Evolutionary conservation across 1,140 invertebrate genomes (phyloP).

Genomic region (Drosophila fuyamai): DNA sequence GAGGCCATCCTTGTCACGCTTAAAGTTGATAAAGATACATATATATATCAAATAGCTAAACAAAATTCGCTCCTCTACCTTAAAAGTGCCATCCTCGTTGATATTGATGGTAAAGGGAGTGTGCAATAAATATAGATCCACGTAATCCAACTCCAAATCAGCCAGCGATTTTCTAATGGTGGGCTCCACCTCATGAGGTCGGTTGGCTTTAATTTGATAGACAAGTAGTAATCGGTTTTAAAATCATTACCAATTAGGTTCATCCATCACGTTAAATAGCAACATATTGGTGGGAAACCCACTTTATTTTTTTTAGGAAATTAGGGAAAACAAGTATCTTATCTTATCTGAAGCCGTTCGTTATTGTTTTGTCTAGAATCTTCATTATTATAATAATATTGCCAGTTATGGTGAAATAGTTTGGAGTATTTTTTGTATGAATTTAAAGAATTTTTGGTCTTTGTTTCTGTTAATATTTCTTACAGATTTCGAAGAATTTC

Average conservation of each 20-base stretch:
- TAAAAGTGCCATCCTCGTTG: constrained; percentile 84
- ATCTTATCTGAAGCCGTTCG: constrained; percentile 2
- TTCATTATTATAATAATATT: background rate
- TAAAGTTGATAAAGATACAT: constrained; percentile 59
- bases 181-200: constrained; percentile 89
- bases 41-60: background rate
- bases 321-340: background rate
- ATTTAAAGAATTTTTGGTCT: no score
- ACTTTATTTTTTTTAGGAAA: no score
- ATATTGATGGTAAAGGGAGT: constrained; percentile 88
- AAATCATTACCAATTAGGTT: background rate
- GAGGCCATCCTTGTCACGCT: constrained; percentile 86
- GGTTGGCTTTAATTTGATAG: constrained; percentile 85
- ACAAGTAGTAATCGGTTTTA: no score
- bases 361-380: no score
- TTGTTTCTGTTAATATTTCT: no score
- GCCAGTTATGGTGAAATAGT: background rate
- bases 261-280: background rate
- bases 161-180: constrained; percentile 90
- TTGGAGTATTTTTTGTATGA: no score
- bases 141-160: constrained; percentile 90
- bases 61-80: constrained; percentile 1
- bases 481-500: background rate
- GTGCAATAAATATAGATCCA: constrained; percentile 94
- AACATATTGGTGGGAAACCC: background rate